These are phyloP conservation scores for Chloropsis hardwickii DNA, from an alignment of 2,113 vertebrate genomes.

Conservation along the genomic window DNA sequence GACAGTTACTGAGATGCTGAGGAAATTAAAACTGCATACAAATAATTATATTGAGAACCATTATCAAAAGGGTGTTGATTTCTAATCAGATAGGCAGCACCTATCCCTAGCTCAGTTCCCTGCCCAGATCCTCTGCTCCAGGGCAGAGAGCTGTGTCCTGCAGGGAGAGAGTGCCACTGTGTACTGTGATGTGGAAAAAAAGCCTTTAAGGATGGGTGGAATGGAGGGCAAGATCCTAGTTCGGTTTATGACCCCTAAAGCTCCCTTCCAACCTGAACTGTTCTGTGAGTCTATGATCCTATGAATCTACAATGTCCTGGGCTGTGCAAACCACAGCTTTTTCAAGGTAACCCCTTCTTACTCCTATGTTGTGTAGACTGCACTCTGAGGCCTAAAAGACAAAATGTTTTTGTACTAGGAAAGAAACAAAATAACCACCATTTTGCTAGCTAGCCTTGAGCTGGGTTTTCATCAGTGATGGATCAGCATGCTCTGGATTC, in stretches of 20 bases:
- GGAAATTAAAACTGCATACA: not conserved
- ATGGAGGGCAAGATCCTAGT: not conserved
- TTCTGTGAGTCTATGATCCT: not conserved
- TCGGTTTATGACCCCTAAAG: not conserved
- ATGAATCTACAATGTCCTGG: fast-evolving
- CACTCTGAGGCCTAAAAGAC: not conserved
- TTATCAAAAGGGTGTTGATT: not conserved
- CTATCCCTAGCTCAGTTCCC: not conserved
- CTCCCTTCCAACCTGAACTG: not conserved
- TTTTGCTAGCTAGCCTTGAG: not conserved
- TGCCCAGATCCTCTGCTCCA: not conserved
- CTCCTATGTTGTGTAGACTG: fast-evolving
- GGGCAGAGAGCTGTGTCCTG: not conserved
- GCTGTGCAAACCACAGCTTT: not conserved
- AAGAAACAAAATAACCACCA: not conserved
- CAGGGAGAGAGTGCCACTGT: not conserved
- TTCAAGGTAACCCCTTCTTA: not conserved
- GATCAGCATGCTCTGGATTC: not conserved
- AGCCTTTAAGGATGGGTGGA: not conserved
- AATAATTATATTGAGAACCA: not conserved
- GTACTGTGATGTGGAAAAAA: fast-evolving
- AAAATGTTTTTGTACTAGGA: not conserved
- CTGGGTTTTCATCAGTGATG: not conserved
- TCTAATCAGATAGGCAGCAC: not conserved
- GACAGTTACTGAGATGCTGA: not conserved